A percentile compares a stretch with the other conserved stretches of the same genome.
Conservation (phyloP, 2,888 invertebrate species). For the Steromphala cineraria region DNA sequence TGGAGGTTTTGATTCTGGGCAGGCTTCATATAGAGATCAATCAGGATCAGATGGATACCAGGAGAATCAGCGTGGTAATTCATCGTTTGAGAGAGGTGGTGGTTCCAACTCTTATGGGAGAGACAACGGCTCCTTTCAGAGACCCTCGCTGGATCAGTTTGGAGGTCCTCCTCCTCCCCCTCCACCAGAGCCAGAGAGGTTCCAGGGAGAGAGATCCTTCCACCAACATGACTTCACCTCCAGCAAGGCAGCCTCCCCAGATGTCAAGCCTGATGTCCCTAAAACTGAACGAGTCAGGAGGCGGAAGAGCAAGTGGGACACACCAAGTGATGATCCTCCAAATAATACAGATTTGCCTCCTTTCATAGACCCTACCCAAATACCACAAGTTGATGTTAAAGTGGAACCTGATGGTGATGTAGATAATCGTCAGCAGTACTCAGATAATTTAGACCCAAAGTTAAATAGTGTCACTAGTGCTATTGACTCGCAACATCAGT, state of each 20-base stretch:
- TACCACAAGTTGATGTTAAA: background rate
- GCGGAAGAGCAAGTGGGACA: constrained; percentile 59
- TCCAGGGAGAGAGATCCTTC: background rate
- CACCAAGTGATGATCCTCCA: constrained; percentile 30
- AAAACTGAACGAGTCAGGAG: constrained; percentile 37
- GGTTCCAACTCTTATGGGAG: background rate
- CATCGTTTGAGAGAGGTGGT: background rate
- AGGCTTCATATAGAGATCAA: background rate
- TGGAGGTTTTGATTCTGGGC: background rate
- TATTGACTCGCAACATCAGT: background rate
- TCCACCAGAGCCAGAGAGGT: constrained; percentile 1
- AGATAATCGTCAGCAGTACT: constrained; percentile 16
- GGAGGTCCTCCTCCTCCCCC: constrained; percentile 1
- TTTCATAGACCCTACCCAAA: background rate
- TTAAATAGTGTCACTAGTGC: background rate
- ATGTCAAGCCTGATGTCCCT: background rate
- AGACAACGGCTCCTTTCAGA: too few species aligned
- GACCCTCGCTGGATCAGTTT: background rate
- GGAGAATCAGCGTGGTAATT: background rate
- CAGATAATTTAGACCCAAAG: background rate
- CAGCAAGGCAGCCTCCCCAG: background rate
- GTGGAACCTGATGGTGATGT: constrained; percentile 9
- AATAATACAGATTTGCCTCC: background rate
- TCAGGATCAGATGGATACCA: background rate
- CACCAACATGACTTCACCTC: background rate